Conservation (phyloP, 2,888 invertebrate species). For the Heterodera filipjevi region DNA sequence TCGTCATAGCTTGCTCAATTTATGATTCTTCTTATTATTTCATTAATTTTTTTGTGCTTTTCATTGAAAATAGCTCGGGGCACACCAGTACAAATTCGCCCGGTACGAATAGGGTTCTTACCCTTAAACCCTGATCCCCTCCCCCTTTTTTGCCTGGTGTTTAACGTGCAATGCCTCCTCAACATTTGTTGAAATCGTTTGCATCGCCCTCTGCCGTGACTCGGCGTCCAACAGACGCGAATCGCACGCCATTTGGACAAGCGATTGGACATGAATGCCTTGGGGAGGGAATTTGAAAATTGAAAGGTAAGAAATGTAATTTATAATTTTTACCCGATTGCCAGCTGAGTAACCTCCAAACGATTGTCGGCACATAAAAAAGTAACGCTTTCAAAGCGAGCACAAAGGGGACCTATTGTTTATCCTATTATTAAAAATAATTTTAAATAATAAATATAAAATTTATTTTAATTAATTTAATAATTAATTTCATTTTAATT, state of each 20-base stretch:
- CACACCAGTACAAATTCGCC: too few relatives aligned
- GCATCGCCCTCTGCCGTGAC: slow-evolving; percentile 58
- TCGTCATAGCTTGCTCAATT: too few relatives aligned
- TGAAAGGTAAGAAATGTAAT: too few relatives aligned
- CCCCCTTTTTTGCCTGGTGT: slow-evolving; percentile 56
- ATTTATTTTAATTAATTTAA: too few relatives aligned
- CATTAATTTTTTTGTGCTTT: too few relatives aligned
- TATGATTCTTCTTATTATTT: too few relatives aligned
- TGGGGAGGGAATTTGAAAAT: slow-evolving; percentile 10
- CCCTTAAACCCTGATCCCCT: too few relatives aligned
- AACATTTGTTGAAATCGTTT: slow-evolving; percentile 65
- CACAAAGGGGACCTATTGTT: slow-evolving; percentile 63
- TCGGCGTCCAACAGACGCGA: slow-evolving; percentile 63
- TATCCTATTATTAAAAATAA: too few relatives aligned
- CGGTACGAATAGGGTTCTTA: too few relatives aligned
- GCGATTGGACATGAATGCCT: slow-evolving; percentile 66
- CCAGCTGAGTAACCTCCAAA: slow-evolving; percentile 66
- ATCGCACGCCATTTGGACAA: slow-evolving; percentile 66
- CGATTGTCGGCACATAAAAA: slow-evolving; percentile 65
- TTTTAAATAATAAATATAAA: too few relatives aligned
- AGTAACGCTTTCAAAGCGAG: slow-evolving; percentile 64
- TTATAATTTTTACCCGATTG: slow-evolving; percentile 65
- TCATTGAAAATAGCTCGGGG: too few relatives aligned
- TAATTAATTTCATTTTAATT: neutral
- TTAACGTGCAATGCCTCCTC: slow-evolving; percentile 65